These are phyloP conservation scores for Pantherophis vulpinus DNA, from an alignment of 2,797 vertebrate species.

Conservation along the genomic window DNA sequence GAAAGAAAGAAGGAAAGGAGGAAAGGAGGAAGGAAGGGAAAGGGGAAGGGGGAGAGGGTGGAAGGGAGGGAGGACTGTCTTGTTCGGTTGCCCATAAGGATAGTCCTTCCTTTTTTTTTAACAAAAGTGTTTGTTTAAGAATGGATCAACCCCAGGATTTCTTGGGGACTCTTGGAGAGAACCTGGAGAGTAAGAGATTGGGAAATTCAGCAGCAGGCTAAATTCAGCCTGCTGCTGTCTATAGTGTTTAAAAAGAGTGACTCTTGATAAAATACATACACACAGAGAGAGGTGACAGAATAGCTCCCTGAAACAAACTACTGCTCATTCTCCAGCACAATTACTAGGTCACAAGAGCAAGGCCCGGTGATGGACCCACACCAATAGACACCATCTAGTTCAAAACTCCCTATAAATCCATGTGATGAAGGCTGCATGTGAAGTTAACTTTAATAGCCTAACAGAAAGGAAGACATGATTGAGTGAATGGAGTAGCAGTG, in stretches of 20 bases:
- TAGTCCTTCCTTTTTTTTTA: neutral
- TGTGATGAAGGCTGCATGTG: neutral
- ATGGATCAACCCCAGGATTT: neutral
- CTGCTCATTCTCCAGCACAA: neutral
- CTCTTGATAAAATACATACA: neutral
- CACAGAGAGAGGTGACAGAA: neutral
- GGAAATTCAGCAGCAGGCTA: no score
- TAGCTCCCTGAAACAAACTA: neutral
- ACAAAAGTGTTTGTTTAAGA: neutral
- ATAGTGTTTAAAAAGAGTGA: neutral
- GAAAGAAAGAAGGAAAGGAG: no score
- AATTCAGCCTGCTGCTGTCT: neutral
- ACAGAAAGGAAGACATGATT: neutral
- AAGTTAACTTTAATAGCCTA: neutral
- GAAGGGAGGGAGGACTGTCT: neutral
- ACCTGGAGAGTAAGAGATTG: neutral
- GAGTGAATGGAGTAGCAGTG: neutral
- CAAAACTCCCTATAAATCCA: neutral
- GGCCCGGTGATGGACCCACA: neutral
- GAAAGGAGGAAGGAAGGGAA: no score
- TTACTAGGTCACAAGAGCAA: neutral
- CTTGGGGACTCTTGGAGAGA: neutral
- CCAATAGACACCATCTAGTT: neutral
- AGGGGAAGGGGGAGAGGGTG: no score
- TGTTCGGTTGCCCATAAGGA: neutral